These are phyloP conservation scores for Bubalus kerabau DNA, from an alignment of 2,113 vertebrate species.

Conservation along the genomic window DNA sequence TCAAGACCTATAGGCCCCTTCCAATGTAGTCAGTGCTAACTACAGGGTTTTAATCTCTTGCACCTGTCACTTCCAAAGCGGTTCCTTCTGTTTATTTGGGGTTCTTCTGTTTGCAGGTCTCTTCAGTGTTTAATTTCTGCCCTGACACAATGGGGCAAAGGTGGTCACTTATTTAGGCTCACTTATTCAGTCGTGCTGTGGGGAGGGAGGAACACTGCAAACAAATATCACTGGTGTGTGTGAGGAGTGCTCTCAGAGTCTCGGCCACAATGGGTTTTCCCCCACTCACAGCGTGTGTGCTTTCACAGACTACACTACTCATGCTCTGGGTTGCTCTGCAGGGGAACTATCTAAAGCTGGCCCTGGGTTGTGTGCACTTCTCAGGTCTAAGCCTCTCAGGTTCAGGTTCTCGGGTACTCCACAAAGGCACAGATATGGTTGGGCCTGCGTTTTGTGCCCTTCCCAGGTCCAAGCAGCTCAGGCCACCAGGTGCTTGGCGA, in stretches of 20 bases:
- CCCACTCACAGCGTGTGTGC: not conserved
- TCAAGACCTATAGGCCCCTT: not conserved
- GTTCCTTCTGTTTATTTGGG: not conserved
- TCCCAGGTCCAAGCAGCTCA: not conserved
- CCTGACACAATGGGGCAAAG: not conserved
- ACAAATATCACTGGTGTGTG: fast-evolving
- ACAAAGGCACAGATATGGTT: not conserved
- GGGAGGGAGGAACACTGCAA: not conserved
- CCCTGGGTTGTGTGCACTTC: not conserved
- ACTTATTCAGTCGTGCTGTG: not conserved
- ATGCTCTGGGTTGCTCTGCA: not conserved
- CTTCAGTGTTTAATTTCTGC: not conserved
- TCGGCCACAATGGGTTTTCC: not conserved
- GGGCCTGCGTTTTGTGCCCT: not conserved
- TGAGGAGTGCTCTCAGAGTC: not conserved
- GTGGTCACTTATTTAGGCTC: not conserved
- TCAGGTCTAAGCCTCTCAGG: not conserved
- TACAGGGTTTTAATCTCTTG: not conserved
- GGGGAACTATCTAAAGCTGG: not conserved
- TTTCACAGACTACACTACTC: not conserved
- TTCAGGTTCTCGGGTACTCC: not conserved
- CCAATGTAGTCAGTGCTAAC: not conserved
- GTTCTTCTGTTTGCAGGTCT: not conserved
- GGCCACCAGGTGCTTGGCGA: not conserved
- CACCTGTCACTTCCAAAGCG: not conserved